Evolutionary conservation across 1,140 invertebrate genomes (phyloP).

Genomic region (Meloidogyne exigua): DNA sequence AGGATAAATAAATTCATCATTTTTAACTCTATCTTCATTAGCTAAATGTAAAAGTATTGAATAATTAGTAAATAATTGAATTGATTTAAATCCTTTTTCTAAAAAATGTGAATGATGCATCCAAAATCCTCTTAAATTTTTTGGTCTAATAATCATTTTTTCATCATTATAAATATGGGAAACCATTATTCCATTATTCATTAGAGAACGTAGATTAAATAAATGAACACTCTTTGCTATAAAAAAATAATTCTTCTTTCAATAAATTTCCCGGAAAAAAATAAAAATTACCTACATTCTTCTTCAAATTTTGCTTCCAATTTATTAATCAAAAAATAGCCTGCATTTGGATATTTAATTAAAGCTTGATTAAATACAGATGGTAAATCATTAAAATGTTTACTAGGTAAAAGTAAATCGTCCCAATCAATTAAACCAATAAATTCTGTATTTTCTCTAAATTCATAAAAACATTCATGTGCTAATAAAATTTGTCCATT

Average conservation of each 20-base stretch:
- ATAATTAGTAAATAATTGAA: slow-evolving; percentile 28
- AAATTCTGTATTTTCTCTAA: slow-evolving; percentile 44
- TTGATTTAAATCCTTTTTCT: slow-evolving; percentile 10
- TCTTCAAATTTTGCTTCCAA: slow-evolving; percentile 31
- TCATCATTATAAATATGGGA: slow-evolving; percentile 38
- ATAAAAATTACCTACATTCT: slow-evolving; percentile 5
- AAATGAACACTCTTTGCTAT: slow-evolving; percentile 7
- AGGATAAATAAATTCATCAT: slow-evolving; percentile 12
- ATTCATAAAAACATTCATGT: slow-evolving; percentile 45
- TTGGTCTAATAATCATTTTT: slow-evolving; percentile 37
- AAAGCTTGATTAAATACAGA: slow-evolving; percentile 28
- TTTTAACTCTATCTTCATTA: slow-evolving; percentile 28
- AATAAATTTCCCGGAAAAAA: neutral
- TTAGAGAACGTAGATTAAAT: slow-evolving; percentile 23
- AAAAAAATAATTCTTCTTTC: slow-evolving; percentile 1
- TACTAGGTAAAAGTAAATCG: slow-evolving; percentile 34
- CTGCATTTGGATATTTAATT: slow-evolving; percentile 14
- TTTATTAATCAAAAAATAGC: slow-evolving; percentile 32
- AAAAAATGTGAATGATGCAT: slow-evolving; percentile 34
- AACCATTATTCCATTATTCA: slow-evolving; percentile 7
- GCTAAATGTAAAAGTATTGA: slow-evolving; percentile 32
- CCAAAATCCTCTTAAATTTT: slow-evolving; percentile 34
- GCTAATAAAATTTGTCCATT: slow-evolving; percentile 26
- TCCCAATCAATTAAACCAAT: slow-evolving; percentile 48
- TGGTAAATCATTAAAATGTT: slow-evolving; percentile 12